Conservation (phyloP, 2,888 invertebrate species). For the Tetragonula carbonaria region DNA sequence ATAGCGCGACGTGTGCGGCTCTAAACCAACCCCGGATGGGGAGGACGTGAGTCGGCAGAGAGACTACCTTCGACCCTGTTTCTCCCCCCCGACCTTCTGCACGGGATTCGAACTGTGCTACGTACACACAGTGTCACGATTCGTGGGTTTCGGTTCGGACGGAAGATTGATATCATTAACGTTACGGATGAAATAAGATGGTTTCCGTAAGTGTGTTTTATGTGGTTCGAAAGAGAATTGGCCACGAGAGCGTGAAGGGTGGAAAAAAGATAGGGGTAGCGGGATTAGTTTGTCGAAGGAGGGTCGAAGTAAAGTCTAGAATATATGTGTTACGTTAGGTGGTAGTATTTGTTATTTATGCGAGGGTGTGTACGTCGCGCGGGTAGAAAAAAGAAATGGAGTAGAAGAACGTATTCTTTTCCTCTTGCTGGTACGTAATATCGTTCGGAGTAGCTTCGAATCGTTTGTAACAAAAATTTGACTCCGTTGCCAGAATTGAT, state of each 20-base stretch:
- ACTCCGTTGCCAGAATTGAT: not conserved
- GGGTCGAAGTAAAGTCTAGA: not conserved
- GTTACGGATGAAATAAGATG: conserved; percentile 3
- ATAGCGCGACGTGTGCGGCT: conserved; percentile 33
- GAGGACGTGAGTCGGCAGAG: conserved; percentile 33
- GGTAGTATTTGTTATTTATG: not conserved
- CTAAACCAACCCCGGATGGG: conserved; percentile 11
- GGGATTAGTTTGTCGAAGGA: not conserved
- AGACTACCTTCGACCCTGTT: not conserved
- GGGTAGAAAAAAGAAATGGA: not conserved
- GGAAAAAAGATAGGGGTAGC: not conserved
- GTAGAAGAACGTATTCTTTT: not conserved
- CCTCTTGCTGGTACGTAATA: not conserved
- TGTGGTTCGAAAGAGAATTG: not conserved
- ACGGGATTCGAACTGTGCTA: not conserved
- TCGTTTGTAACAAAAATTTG: not conserved
- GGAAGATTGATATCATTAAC: conserved; percentile 20
- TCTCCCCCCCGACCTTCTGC: not conserved
- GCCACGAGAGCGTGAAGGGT: not conserved
- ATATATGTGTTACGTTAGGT: not conserved
- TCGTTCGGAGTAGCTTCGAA: not conserved
- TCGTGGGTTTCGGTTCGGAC: not conserved
- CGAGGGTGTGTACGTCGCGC: not conserved
- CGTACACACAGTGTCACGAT: not conserved
- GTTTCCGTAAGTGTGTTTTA: not conserved